These are phyloP conservation scores for Orthosia incerta DNA, from an alignment of 2,888 invertebrate species.

Conservation along the genomic window DNA sequence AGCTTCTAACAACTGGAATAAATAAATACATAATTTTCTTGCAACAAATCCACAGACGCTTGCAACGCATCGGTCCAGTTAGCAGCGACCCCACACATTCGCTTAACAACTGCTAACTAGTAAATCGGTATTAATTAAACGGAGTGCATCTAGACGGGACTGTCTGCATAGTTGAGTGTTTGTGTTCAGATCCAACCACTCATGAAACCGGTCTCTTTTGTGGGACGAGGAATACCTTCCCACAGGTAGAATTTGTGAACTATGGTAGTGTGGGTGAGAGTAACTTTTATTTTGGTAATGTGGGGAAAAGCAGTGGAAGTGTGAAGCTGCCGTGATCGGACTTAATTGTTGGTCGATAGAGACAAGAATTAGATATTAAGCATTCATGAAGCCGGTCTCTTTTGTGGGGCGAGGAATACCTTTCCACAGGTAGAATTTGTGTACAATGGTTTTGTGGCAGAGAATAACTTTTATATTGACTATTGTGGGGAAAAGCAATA, in stretches of 20 bases:
- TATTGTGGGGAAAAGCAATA: too few relatives aligned
- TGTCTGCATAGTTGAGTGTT: constrained; percentile 82
- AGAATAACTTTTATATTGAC: too few relatives aligned
- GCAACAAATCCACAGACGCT: neutral
- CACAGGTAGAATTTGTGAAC: constrained; percentile 46
- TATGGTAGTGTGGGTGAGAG: constrained; percentile 2
- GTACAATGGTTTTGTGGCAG: constrained; percentile 26
- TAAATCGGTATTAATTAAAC: constrained; percentile 81
- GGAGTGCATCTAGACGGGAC: constrained; percentile 71
- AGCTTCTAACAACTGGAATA: too few relatives aligned
- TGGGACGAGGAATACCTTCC: constrained; percentile 42
- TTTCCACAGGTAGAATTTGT: constrained; percentile 44
- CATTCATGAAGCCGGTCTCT: constrained; percentile 67
- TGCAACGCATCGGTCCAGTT: constrained; percentile 27
- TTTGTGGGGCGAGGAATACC: constrained; percentile 49
- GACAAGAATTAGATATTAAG: constrained; percentile 36
- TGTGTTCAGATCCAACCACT: constrained; percentile 75
- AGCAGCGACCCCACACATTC: constrained; percentile 33
- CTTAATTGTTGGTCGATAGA: neutral
- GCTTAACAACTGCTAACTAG: constrained; percentile 68
- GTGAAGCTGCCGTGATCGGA: neutral
- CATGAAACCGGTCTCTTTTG: constrained; percentile 61
- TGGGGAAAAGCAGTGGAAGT: neutral
- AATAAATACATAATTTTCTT: too few relatives aligned
- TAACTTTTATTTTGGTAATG: neutral